phyloP scores from a whole-genome alignment of 2,797 vertebrate species.

The Malacoraja senta region DNA sequence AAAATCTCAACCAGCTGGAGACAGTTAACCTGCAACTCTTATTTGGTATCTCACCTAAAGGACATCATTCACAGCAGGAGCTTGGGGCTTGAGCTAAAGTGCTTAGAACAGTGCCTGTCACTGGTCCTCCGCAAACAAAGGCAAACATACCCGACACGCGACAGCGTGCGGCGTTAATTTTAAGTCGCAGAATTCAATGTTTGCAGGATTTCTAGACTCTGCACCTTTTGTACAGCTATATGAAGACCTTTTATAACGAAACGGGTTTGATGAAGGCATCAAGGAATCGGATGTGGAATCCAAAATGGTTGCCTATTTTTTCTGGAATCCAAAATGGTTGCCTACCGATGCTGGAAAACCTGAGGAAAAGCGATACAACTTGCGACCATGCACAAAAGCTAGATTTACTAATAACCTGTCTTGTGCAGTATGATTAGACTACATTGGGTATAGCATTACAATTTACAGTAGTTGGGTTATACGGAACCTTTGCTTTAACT shows the following conservation, averaged over 20 bases:
- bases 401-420: background rate
- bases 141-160: background rate
- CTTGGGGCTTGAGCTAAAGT: background rate
- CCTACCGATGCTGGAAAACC: background rate
- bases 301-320: background rate
- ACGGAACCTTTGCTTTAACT: background rate
- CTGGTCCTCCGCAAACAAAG: background rate
- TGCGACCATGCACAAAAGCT: background rate
- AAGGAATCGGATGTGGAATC: background rate
- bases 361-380: background rate
- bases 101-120: background rate
- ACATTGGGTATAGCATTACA: background rate
- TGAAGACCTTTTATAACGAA: background rate
- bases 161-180: background rate
- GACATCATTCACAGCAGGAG: background rate
- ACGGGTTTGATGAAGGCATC: background rate
- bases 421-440: background rate
- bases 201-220: background rate
- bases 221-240: background rate
- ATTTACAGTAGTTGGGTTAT: background rate
- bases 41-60: background rate
- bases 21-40: background rate
- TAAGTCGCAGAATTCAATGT: too few relatives aligned
- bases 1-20: background rate
- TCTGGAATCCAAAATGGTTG: background rate